Percentiles rank a stretch among this genome's conserved stretches.
phyloP scores from a whole-genome alignment of 2,113 vertebrate genomes.

The Phrynosoma platyrhinos region DNA sequence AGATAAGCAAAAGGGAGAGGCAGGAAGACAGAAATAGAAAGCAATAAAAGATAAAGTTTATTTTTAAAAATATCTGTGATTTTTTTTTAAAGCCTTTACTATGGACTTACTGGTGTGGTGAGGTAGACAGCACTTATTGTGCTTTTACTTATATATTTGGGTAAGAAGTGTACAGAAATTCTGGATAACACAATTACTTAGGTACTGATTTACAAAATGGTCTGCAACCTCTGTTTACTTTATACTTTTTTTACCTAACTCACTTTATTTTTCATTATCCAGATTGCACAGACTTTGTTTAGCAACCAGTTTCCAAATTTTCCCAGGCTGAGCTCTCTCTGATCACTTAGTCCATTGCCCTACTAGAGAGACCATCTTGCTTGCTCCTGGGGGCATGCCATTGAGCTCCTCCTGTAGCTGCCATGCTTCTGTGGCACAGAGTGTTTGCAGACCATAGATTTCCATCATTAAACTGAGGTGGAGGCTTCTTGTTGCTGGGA shows the following conservation, averaged over 20 bases:
- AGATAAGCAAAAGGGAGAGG: not conserved
- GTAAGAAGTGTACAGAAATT: not conserved
- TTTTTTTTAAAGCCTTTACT: not conserved
- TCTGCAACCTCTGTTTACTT: not conserved
- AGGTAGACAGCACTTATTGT: not conserved
- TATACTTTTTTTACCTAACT: not conserved
- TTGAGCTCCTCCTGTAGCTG: too few relatives aligned
- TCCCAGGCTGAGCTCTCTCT: not conserved
- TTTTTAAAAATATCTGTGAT: not conserved
- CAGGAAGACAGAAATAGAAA: not conserved
- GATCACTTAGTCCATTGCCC: too few relatives aligned
- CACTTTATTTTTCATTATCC: not conserved
- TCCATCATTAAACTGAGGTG: too few relatives aligned
- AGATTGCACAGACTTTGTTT: slow-evolving; percentile 26
- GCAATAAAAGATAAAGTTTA: not conserved
- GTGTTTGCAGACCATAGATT: too few relatives aligned
- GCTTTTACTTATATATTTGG: not conserved
- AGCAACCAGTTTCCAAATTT: not conserved
- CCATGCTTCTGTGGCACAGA: too few relatives aligned
- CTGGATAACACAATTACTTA: not conserved
- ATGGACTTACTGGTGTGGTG: not conserved
- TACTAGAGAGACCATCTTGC: too few relatives aligned
- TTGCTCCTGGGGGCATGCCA: too few relatives aligned
- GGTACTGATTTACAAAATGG: not conserved
- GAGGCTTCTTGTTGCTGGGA: too few relatives aligned